A percentile compares a stretch with the other conserved stretches of the same genome.
Conservation (phyloP, 2,797 vertebrate genomes). For the Tapera naevia region DNA sequence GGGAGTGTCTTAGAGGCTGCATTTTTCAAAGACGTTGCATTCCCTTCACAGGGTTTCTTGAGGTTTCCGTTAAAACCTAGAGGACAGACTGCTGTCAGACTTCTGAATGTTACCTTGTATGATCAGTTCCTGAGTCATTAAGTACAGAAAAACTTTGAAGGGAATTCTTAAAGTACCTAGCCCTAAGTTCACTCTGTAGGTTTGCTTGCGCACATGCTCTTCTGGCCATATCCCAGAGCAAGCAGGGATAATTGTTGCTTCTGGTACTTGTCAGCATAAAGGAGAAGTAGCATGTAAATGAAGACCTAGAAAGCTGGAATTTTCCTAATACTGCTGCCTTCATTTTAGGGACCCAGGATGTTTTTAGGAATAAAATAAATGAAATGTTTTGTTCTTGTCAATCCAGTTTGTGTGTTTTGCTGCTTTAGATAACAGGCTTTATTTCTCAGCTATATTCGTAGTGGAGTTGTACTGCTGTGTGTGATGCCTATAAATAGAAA, state of each 20-base stretch:
- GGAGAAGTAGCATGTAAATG: background rate
- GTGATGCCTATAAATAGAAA: background rate
- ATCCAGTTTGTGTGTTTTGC: background rate
- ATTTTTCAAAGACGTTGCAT: background rate
- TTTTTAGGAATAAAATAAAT: background rate
- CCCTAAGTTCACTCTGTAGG: background rate
- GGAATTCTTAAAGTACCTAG: background rate
- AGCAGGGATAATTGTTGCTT: background rate
- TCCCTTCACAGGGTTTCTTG: background rate
- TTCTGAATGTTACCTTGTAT: background rate
- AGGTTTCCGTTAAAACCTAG: background rate
- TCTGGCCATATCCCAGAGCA: background rate
- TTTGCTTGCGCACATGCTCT: background rate
- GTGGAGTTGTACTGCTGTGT: background rate
- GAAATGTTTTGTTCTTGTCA: background rate
- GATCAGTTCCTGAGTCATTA: background rate
- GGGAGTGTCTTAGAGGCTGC: background rate
- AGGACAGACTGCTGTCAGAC: background rate
- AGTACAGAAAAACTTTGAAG: background rate
- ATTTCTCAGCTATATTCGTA: background rate
- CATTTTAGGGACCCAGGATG: background rate
- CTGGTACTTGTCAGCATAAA: background rate
- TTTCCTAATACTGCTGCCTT: background rate
- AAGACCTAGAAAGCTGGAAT: background rate
- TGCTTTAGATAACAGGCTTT: background rate